phyloP scores from a whole-genome alignment of 2,113 vertebrate genomes.

The Pipa parva region DNA sequence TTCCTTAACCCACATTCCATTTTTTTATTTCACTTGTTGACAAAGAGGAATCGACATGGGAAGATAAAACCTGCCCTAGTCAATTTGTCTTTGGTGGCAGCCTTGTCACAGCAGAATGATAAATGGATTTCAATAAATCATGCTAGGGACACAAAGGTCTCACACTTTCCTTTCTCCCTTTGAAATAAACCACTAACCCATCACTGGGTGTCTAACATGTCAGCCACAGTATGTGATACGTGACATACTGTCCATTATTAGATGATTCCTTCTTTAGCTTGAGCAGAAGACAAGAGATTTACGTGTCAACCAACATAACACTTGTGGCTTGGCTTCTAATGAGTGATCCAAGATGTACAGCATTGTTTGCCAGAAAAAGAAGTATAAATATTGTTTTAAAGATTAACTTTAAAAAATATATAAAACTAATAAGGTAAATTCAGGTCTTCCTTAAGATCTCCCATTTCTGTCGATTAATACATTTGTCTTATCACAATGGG shows the following conservation, averaged over 20 bases:
- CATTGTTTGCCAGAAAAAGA: too few species aligned
- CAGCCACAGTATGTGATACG: slow-evolving; percentile 5
- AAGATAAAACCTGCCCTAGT: slow-evolving; percentile 34
- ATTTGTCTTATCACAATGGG: too few species aligned
- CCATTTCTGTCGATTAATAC: too few species aligned
- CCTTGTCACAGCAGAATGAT: slow-evolving; percentile 36
- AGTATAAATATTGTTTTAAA: too few species aligned
- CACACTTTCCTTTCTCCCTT: slow-evolving; percentile 4
- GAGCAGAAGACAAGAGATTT: background rate
- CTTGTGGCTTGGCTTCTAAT: background rate
- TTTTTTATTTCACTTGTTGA: slow-evolving; percentile 23
- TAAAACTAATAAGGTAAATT: too few species aligned
- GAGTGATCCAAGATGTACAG: too few species aligned
- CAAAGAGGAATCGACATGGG: slow-evolving; percentile 18
- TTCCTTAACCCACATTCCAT: slow-evolving; percentile 1
- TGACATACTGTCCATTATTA: slow-evolving; percentile 20
- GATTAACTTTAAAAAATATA: too few species aligned
- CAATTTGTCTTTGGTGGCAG: slow-evolving; percentile 29
- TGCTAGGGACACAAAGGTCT: slow-evolving; percentile 20
- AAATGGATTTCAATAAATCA: slow-evolving; percentile 41
- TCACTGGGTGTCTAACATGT: slow-evolving; percentile 2
- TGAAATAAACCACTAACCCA: slow-evolving; percentile 28
- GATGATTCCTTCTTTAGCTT: slow-evolving; percentile 7
- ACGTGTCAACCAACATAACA: background rate
- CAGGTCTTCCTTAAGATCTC: too few species aligned